Conservation (phyloP, 53 echinoderm and acorn worm genomes). For the Henricia sp. region DNA sequence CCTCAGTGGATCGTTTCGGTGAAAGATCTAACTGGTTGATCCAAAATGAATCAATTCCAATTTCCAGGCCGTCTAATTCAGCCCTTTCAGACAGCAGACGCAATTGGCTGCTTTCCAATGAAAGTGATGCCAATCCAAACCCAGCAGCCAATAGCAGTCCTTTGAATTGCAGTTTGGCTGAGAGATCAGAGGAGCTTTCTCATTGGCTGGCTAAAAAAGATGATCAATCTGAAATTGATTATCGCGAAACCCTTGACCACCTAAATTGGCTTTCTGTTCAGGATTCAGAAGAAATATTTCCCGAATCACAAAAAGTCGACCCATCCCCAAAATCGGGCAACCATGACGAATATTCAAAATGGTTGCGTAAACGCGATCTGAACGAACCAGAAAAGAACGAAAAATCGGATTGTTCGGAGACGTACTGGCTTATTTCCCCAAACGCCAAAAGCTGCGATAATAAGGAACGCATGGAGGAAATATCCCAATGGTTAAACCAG, state of each 20-base stretch:
- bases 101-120: slow-evolving; percentile 49
- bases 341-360: slow-evolving; percentile 1
- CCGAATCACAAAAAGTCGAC: not conserved
- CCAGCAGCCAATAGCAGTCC: slow-evolving; percentile 15
- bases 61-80: slow-evolving; percentile 9
- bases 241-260: not conserved
- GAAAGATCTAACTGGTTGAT: slow-evolving; percentile 51
- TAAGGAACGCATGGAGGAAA: slow-evolving; percentile 19
- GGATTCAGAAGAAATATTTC: not conserved
- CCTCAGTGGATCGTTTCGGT: not conserved
- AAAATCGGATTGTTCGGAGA: slow-evolving; percentile 6
- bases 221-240: not conserved
- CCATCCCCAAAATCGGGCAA: not conserved
- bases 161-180: not conserved
- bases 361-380: not conserved
- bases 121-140: not conserved
- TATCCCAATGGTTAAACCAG: slow-evolving; percentile 6
- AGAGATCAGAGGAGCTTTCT: slow-evolving; percentile 23
- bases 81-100: slow-evolving; percentile 16
- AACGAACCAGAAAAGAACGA: not conserved
- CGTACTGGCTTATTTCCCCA: not conserved
- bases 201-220: slow-evolving; percentile 14
- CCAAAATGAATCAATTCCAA: not conserved
- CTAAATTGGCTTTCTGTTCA: slow-evolving; percentile 7
- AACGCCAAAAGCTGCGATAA: slow-evolving; percentile 3